Evolutionary conservation across 2,888 invertebrate genomes (phyloP).

Genomic region (Eupithecia centaureata): DNA sequence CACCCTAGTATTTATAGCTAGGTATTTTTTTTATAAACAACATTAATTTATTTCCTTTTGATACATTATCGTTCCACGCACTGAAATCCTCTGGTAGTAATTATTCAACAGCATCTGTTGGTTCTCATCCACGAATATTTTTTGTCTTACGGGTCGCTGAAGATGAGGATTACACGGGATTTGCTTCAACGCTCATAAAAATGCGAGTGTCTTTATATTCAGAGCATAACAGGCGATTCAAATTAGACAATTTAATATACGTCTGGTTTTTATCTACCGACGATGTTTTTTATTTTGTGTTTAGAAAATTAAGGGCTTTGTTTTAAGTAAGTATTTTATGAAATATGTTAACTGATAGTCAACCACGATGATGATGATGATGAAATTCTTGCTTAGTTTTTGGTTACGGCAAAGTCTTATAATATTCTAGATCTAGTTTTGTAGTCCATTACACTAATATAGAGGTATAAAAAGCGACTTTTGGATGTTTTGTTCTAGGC

Average conservation of each 20-base stretch:
- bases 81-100: constrained; percentile 49
- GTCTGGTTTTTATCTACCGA: constrained; percentile 10
- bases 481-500: too few species aligned
- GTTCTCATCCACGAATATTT: constrained; percentile 61
- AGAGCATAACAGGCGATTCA: constrained; percentile 22
- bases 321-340: not conserved
- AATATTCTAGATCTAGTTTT: too few species aligned
- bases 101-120: constrained; percentile 70
- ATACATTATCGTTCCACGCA: constrained; percentile 28
- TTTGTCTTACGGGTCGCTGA: constrained; percentile 32
- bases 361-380: too few species aligned
- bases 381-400: too few species aligned
- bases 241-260: constrained; percentile 17
- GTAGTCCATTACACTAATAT: too few species aligned
- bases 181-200: constrained; percentile 40
- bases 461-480: too few species aligned
- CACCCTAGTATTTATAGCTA: too few species aligned
- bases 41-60: not conserved
- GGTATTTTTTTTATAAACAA: not conserved
- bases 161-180: constrained; percentile 44
- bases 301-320: not conserved
- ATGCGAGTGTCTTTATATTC: constrained; percentile 38
- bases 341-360: not conserved
- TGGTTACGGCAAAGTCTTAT: too few species aligned
- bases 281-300: constrained; percentile 8